Evolutionary conservation across 1,140 invertebrate genomes (phyloP), one percentile per base, ranked within the genome.

Genomic region (Caenorhabditis elegans): DNA sequence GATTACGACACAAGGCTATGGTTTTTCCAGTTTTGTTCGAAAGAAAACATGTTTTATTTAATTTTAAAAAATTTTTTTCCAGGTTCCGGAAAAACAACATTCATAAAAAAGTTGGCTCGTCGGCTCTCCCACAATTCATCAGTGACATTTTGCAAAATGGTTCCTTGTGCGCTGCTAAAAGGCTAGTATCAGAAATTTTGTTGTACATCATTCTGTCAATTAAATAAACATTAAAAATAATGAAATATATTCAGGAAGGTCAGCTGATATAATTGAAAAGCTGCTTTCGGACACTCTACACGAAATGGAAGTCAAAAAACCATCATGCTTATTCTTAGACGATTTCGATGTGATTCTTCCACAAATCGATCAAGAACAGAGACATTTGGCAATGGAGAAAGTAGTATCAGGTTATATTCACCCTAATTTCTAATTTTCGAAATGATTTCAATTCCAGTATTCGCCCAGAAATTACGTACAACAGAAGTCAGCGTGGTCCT

Each of bases 331-430:
- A 0, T 81, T 86, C 31, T 53, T 86, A 11, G 86, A 86, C 39
- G 82, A 86, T 47, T 49, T 86, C 17, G 86, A 86, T 49, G 86
- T 86, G 26, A 80, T 86, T 26, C 48, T 86, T 11, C 26, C 65
- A 5, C 77, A 78, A 31, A 47, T 83, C 10, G 86, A 86, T 19
- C 86, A 87, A 6, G 86, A 86, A 60, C 86, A 86, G 36, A 19
- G 86, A 11, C 60, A 70, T 6, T 78, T 80, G 19, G 86, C 83
- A 31, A 83, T 86, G n/a, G 76, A 81, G 15, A 86, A 87, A 79
- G 55, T 80, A 22, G 88, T 85, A 15, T 81, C 55, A 31, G 79
- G 85, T 86, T 53, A 22, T 19, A 49, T 28, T 51, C 86, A 10
- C 51, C 3, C 6, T 43, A 26, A 17, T 83, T 84, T 19, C n/a